Evolutionary conservation across 2,888 invertebrate genomes (phyloP).

Genomic region (Arctia plantaginis): DNA sequence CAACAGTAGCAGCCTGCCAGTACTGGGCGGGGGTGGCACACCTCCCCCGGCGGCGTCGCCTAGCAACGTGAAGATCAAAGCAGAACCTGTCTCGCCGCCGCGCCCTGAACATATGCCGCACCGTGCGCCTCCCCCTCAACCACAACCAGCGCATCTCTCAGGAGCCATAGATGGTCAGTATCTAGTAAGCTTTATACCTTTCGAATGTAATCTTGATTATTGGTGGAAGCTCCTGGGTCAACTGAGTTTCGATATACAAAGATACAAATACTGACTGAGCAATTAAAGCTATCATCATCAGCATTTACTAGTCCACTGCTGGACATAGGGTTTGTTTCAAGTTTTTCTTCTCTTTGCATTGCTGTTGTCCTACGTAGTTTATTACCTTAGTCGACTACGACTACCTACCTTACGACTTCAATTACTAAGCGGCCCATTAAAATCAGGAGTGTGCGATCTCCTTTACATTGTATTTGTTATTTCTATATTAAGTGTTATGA

Average conservation of each 20-base stretch:
- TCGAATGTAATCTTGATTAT: background rate
- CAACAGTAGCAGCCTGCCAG: constrained; percentile 89
- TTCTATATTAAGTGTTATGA: background rate
- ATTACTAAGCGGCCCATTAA: no score
- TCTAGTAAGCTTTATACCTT: constrained; percentile 29
- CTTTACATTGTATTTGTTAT: background rate
- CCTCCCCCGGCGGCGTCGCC: constrained; percentile 93
- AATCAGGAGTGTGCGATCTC: no score
- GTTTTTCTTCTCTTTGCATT: background rate
- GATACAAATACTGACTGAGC: background rate
- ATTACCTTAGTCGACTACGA: no score
- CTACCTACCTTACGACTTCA: no score
- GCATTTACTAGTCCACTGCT: no score
- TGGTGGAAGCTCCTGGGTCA: background rate
- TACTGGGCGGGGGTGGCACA: constrained; percentile 89
- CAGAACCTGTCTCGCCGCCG: constrained; percentile 98
- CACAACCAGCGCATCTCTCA: constrained; percentile 81
- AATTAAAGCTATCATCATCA: background rate
- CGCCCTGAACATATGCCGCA: constrained; percentile 89
- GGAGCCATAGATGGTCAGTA: constrained; percentile 78
- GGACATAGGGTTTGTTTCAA: background rate
- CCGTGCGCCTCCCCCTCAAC: constrained; percentile 79
- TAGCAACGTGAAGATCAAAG: constrained; percentile 95
- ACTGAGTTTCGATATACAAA: background rate
- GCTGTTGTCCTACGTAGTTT: background rate